Evolutionary conservation across 2,113 vertebrate genomes (phyloP), one percentile per base, ranked within the genome.

Genomic region (Grus americana): DNA sequence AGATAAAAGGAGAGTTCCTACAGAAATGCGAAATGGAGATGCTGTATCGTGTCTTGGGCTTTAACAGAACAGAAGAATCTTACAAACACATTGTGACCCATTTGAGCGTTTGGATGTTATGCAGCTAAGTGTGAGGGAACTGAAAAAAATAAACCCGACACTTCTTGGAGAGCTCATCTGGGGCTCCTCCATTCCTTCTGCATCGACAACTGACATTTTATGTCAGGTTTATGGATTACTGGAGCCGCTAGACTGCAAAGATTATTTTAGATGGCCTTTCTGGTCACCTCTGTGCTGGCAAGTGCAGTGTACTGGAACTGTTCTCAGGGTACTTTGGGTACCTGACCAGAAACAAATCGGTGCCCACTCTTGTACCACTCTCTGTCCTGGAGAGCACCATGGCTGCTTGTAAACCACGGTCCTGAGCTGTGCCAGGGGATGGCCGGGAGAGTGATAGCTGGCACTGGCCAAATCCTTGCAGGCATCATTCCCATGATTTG

Each of bases 1-100:
- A 93, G 82, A 68, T 80, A 85, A 87, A 90, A 93, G 83, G 91
- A 82, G 90, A 96, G 96, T 94, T 97, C 92, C 96, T 96, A 96
- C 88, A 97, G 97, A 95, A 97, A 88, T 65, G 44, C 80, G 55
- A 92, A 75, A 75, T 46, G 16, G 36, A 66, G 32, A 81, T 68
- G 27, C 49, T 72, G 47, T 70, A 66, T 75, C 38, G 42, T 54
- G 50, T 54, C 70, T 91, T 79, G 58, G n/a, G 26, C 22, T 85
- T 75, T 47, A 92, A 58, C 10, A 66, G 50, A 87, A 66, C 11
- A 73, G 46, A 87, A n/a, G 22, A 85, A n/a, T 79, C 83, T 88
- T 75, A 61, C 20, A 71, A 88, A 86, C 49, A 84, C 13, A 42
- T 8, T 4, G 6, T 47, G 61, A 84, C 12, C 52, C 52, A 20